Conservation (phyloP, 1,140 invertebrate species). For the Branchinecta lindahli region DNA sequence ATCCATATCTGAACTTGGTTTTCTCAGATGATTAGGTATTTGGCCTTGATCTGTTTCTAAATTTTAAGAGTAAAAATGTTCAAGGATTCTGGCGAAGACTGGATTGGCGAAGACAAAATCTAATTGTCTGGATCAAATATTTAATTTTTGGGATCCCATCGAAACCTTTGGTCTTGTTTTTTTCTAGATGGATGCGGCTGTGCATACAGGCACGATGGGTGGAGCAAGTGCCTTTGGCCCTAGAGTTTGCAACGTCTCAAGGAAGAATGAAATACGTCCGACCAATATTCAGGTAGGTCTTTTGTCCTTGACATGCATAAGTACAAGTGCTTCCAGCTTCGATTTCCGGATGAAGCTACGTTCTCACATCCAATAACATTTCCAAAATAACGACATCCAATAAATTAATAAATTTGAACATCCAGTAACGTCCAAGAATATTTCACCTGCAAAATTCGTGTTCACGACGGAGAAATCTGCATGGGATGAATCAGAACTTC, state of each 20-base stretch:
- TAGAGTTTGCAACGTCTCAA: slow-evolving; percentile 61
- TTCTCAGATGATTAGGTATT: too few relatives aligned
- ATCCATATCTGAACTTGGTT: too few relatives aligned
- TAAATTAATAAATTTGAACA: slow-evolving; percentile 11
- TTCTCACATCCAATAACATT: slow-evolving; percentile 17
- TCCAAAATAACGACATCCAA: background rate
- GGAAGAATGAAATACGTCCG: slow-evolving; percentile 82
- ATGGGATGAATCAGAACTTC: too few relatives aligned
- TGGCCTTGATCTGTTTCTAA: too few relatives aligned
- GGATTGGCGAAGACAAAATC: too few relatives aligned
- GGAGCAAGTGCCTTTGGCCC: slow-evolving; percentile 42
- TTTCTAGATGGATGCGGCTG: slow-evolving; percentile 53
- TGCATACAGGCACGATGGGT: slow-evolving; percentile 54
- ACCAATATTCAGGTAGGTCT: slow-evolving; percentile 51
- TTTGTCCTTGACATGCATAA: background rate
- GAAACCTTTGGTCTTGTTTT: too few relatives aligned
- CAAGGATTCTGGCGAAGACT: too few relatives aligned
- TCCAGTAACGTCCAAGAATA: background rate
- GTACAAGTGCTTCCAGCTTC: background rate
- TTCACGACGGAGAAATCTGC: too few relatives aligned
- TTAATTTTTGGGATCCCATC: too few relatives aligned
- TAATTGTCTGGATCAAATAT: too few relatives aligned
- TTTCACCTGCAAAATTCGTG: too few relatives aligned
- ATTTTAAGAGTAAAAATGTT: too few relatives aligned
- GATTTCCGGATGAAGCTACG: background rate